Base-by-base conservation (phyloP, 2,113 vertebrate genomes). In the Corythoichthys haematopterus region DNA sequence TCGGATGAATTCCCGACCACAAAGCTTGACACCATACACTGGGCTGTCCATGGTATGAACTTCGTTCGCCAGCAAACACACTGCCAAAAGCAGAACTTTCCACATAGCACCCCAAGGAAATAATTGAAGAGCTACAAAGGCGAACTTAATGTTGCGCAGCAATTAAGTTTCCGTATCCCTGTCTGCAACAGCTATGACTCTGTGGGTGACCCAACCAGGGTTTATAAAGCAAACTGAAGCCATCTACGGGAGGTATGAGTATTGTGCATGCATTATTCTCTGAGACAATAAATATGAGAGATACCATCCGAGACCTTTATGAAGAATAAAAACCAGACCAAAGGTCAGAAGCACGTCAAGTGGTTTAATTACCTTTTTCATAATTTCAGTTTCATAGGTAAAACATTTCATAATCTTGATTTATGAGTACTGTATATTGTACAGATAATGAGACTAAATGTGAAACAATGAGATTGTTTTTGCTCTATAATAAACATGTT, bases 1-100 rank as follows among this genome's bases (percentile, higher is more conserved):
- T 0, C 93, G 90, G 81, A 95, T 93, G 84, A 96, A 95, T 69
- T 95, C 93, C 0, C 93, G 86, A 14, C 94, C 93, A 0, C 95
- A 96, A 1, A 95, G 88, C 77, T 95, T 95, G 66, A 95, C 91
- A 0, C 92, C 91, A 0, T 92, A 92, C 0, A 89, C 48, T 3
- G 88, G 89, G 65, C 88, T 72, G 6, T 80, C 85, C 67, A 88
- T 78, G 38, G 85, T 68, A 64, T 86, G 83, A 68, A 84, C 88
- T 3, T 84, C 84, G 1, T 84, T 68, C 81, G 92, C 82, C 58
- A 92, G 66, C 86, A 93, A 88, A 66, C 93, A 90, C 15, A 86
- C 58, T 59, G 84, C 88, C 28, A 89, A 66, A 0, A 85, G 73
- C 16, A 80, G 14, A 20, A 80, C 76, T 78, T 88, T 91, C 89